phyloP scores from a whole-genome alignment of 1,140 invertebrate genomes.

The Anastrepha obliqua region DNA sequence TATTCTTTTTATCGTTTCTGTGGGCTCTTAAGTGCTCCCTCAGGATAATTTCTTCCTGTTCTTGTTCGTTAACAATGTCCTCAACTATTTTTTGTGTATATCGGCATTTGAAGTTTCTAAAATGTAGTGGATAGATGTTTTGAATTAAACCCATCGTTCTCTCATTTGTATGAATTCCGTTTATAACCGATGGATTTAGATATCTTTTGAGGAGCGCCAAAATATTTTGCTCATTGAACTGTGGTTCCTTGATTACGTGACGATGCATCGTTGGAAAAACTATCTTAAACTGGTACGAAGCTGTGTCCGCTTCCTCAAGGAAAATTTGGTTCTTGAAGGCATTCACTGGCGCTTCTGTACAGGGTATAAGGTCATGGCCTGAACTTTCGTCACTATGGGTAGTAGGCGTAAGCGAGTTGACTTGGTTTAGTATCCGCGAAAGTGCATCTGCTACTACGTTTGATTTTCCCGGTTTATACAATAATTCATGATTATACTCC shows the following conservation, averaged over 20 bases:
- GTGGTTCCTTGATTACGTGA: conserved; percentile 12
- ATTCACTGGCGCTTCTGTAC: neutral
- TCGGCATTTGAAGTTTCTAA: too few relatives aligned
- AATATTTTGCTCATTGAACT: neutral
- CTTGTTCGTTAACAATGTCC: too few relatives aligned
- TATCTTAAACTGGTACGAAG: conserved; percentile 30
- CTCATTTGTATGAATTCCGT: too few relatives aligned
- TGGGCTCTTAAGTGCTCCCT: too few relatives aligned
- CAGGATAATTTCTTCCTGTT: too few relatives aligned
- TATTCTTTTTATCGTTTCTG: too few relatives aligned
- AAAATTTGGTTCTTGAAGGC: conserved; percentile 15
- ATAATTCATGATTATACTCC: neutral
- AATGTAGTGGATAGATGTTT: too few relatives aligned
- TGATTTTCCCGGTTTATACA: conserved; percentile 51
- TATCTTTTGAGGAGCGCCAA: neutral
- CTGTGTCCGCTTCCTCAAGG: neutral
- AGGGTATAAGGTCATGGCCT: neutral
- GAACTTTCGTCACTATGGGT: neutral
- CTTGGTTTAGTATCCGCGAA: neutral
- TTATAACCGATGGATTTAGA: too few relatives aligned
- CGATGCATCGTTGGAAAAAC: conserved; percentile 1
- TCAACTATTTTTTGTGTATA: too few relatives aligned
- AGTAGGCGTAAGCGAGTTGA: neutral
- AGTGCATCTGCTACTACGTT: conserved; percentile 58
- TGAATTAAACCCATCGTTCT: too few relatives aligned